A percentile compares a stretch with the other conserved stretches of the same genome.
phyloP scores from a whole-genome alignment of 2,888 invertebrate genomes.

The Oligia latruncula region DNA sequence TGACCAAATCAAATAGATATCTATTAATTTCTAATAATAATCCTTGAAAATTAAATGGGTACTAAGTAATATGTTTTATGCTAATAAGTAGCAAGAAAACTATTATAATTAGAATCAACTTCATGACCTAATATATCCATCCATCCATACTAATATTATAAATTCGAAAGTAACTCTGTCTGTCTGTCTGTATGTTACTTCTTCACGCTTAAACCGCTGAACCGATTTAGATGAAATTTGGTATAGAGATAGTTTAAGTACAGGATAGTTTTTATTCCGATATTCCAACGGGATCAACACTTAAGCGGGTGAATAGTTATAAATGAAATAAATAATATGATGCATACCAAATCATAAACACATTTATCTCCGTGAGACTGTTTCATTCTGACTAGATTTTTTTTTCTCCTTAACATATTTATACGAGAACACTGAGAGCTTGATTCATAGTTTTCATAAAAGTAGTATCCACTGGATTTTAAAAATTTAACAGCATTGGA shows the following conservation, averaged over 20 bases:
- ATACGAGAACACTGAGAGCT: too few relatives aligned
- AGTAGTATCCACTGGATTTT: not conserved
- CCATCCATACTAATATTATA: too few relatives aligned
- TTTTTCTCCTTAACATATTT: not conserved
- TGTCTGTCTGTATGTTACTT: too few relatives aligned
- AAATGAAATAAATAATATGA: slow-evolving; percentile 1
- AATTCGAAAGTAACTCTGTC: too few relatives aligned
- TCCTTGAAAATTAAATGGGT: slow-evolving; percentile 28
- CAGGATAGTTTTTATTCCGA: too few relatives aligned
- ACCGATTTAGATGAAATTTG: too few relatives aligned
- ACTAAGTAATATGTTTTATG: slow-evolving; percentile 13
- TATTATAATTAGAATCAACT: slow-evolving; percentile 12
- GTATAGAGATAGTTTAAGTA: too few relatives aligned
- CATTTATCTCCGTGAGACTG: not conserved
- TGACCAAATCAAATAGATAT: slow-evolving; percentile 19
- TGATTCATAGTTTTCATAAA: not conserved
- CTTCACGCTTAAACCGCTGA: too few relatives aligned
- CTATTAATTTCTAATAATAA: slow-evolving; percentile 26
- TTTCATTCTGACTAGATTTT: not conserved
- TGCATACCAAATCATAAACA: not conserved
- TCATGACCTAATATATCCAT: not conserved
- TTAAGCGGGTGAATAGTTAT: not conserved
- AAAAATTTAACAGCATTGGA: not conserved
- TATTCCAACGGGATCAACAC: too few relatives aligned
- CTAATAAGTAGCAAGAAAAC: slow-evolving; percentile 15